Evolutionary conservation across 2,888 invertebrate species (phyloP), one percentile per base, ranked within the genome.

Genomic region (Desoria tigrina): DNA sequence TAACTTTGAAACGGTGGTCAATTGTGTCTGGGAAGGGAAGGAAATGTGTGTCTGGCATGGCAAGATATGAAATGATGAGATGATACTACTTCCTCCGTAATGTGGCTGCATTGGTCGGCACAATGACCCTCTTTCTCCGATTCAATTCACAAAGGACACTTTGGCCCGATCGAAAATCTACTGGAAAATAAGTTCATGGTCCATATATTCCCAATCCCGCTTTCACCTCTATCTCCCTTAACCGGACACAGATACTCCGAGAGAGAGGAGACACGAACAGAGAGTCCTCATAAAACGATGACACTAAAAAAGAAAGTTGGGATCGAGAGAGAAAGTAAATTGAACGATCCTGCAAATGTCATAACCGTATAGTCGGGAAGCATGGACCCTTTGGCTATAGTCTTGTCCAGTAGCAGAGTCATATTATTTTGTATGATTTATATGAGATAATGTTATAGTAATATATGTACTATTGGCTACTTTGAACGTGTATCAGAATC

Each of bases 91-190:
- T 7, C 9, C 26, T 32, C 54, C 14, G 4, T 32, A 32, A 32
- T 32, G 32, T 32, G 6, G 6, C 32, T 32, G n/a, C n/a, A n/a
- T n/a, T n/a, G 39, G 55, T 61, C 61, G 68, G 68, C 68, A 63
- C 68, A 68, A 68, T 68, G 68, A 68, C 68, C 65, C 60, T 58
- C 59, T 68, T 65, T 51, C 62, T 59, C n/a, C 39, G 42, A 57
- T 39, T 57, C 57, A 45, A 16, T 59, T 59, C 45, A 59, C 59
- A 57, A 27, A 28, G 51, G 51, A 23, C 27, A 54, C 27, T 54
- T 7, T 27, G n/a, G 9, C 27, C 7, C 16, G 7, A 28, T 26
- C 54, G n/a, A 28, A 21, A n/a, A 28, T 16, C 32, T 18, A 45
- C 16, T 21, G n/a, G 45, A 45, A 45, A 39, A 57, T 57, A 39